Evolutionary conservation across 1,140 invertebrate species (phyloP).

Genomic region (Orchesella cincta): DNA sequence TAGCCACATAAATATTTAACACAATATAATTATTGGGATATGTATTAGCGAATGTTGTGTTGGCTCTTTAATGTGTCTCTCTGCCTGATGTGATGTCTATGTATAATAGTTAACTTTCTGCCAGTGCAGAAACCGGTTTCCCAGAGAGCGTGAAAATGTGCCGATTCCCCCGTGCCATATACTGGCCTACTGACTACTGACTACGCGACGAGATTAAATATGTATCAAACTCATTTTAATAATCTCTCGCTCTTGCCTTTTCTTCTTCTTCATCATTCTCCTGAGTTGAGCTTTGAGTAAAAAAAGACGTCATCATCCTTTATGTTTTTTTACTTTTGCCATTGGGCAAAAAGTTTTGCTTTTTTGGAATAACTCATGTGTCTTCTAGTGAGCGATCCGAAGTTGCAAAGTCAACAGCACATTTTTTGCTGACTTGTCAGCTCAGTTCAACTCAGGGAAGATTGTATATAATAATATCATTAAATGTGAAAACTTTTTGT

Average conservation of each 20-base stretch:
- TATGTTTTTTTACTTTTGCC: not conserved
- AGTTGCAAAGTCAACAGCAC: slow-evolving; percentile 9
- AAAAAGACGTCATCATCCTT: slow-evolving; percentile 6
- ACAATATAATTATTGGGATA: not conserved
- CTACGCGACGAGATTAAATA: slow-evolving; percentile 23
- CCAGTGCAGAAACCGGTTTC: slow-evolving; percentile 19
- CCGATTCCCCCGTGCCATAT: slow-evolving; percentile 24
- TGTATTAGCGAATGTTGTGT: not conserved
- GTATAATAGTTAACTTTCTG: not conserved
- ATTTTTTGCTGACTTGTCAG: too few species aligned
- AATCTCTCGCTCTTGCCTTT: not conserved
- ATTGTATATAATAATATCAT: too few species aligned
- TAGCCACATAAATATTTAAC: not conserved
- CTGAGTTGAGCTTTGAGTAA: not conserved
- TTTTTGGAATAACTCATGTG: slow-evolving; percentile 12
- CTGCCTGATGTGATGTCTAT: not conserved
- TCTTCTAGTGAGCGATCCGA: slow-evolving; percentile 4
- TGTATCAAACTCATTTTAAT: slow-evolving; percentile 28
- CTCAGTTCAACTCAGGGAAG: too few species aligned
- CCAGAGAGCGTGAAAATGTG: slow-evolving; percentile 16
- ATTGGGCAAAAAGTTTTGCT: slow-evolving; percentile 16
- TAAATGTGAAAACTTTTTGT: too few species aligned
- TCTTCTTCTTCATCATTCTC: not conserved
- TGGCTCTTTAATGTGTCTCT: not conserved
- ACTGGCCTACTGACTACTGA: slow-evolving; percentile 10